Percentiles rank a stretch among this genome's conserved stretches.
phyloP scores from a whole-genome alignment of 2,888 invertebrate genomes.

The Schizotus pectinicornis region DNA sequence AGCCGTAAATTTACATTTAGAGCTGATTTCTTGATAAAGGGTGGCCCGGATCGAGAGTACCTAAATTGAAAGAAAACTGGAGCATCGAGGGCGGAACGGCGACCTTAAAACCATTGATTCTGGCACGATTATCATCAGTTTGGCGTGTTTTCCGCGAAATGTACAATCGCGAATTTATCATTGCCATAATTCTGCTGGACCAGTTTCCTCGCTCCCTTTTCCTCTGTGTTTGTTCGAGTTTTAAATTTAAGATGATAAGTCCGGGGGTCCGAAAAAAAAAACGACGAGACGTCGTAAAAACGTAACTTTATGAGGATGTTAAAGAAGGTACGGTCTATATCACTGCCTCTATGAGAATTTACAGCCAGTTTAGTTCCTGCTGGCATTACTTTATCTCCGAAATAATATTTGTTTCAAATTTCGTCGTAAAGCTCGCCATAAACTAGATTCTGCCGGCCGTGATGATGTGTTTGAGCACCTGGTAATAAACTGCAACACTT shows the following conservation, averaged over 20 bases:
- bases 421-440: too few species aligned
- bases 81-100: constrained; percentile 5
- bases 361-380: constrained; percentile 18
- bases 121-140: constrained; percentile 2
- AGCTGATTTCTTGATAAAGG: constrained; percentile 16
- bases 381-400: constrained; percentile 12
- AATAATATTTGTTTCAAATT: constrained; percentile 7
- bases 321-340: constrained; percentile 15
- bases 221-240: constrained; percentile 18
- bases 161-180: constrained; percentile 19
- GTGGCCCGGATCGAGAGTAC: not conserved
- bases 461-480: too few species aligned
- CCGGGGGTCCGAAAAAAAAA: constrained; percentile 3
- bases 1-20: constrained; percentile 25
- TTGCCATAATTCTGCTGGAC: constrained; percentile 12
- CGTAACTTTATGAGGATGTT: constrained; percentile 20
- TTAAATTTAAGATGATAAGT: constrained; percentile 20
- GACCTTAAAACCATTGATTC: not conserved
- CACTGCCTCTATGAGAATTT: constrained; percentile 13
- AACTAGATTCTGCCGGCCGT: too few species aligned
- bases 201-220: constrained; percentile 10
- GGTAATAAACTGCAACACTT: too few species aligned
- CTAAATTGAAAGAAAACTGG: constrained; percentile 10
- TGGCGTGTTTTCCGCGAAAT: constrained; percentile 3
- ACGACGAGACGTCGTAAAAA: constrained; percentile 22